Evolutionary conservation across 2,888 invertebrate species (phyloP).

Genomic region (Lobophora halterata): DNA sequence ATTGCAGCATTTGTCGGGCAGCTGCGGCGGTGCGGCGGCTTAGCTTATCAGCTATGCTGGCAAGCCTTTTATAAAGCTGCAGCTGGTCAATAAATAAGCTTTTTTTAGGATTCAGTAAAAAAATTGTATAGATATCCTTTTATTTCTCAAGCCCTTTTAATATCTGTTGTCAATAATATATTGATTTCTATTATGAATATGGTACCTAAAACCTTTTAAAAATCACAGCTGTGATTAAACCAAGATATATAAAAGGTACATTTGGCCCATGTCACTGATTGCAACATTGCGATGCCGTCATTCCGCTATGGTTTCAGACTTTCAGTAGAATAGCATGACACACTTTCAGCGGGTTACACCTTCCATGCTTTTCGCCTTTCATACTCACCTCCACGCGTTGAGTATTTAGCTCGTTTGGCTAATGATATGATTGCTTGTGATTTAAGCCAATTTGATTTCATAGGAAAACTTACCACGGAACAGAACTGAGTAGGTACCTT

Average conservation of each 20-base stretch:
- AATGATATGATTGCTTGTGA: slow-evolving; percentile 14
- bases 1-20: slow-evolving; percentile 4
- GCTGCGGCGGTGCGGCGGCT: no score
- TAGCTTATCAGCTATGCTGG: no score
- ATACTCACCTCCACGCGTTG: slow-evolving; percentile 2
- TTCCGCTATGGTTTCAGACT: slow-evolving; percentile 32
- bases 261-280: slow-evolving; percentile 42
- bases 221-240: background rate
- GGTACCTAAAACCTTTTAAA: no score
- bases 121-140: no score
- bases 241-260: slow-evolving; percentile 22
- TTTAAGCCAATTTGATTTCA: slow-evolving; percentile 3
- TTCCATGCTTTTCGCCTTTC: slow-evolving; percentile 32
- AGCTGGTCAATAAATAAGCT: no score
- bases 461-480: background rate
- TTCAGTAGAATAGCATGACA: slow-evolving; percentile 61
- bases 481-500: background rate
- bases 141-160: no score
- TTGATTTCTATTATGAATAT: no score
- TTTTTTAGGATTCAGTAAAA: no score
- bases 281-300: slow-evolving; percentile 31
- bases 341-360: slow-evolving; percentile 41
- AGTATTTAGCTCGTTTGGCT: slow-evolving; percentile 9
- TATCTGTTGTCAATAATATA: no score
- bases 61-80: no score